Base-by-base conservation (phyloP, 2,113 vertebrate genomes). In the Hyaena hyaena region DNA sequence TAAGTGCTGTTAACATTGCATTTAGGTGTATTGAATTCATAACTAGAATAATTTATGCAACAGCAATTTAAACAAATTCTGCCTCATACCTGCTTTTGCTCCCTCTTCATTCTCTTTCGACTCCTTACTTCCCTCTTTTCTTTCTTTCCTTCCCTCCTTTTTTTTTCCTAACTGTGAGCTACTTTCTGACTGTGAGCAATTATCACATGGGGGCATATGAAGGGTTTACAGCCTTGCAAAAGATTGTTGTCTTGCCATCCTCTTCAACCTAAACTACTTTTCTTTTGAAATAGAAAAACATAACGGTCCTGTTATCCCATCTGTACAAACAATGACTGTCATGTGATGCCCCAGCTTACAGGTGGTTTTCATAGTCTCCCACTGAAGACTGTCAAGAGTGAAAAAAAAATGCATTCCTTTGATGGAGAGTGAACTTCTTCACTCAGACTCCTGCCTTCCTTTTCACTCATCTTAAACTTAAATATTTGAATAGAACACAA, bases 251-350 rank as follows among this genome's bases (percentile, higher is more conserved):
- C 0, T 97, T 96, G 61, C 92, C 88, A 92, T 93, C 19, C 1
- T 76, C 90, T 98, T 90, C 88, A 58, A 97, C 76, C 96, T 50
- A 92, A 76, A 97, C 97, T 88, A 73, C 79, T 55, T 96, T 97
- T 98, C 66, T 97, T 97, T 95, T 88, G 88, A 97, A 79, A 97
- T 97, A 97, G 98, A 98, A 98, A 98, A 98, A 95, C 95, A 63
- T 96, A 97, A 88, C 14, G 24, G 82, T 98, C 98, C 98, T 98
- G 61, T 95, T 88, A 93, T 43, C 92, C 96, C 98, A 98, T 98
- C 98, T 99, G 98, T 99, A 94, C 97, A 99, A 99, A 99, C 98
- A 99, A 61, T 88, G 93, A 80, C 33, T 96, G 90, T 96, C 96
- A 94, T 0, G 48, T 19, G 88, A 91, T 93, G 86, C 87, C 87